A percentile compares a stretch with the other conserved stretches of the same genome.
Conservation (phyloP, 2,888 invertebrate species). For the Leucozona laternaria region DNA sequence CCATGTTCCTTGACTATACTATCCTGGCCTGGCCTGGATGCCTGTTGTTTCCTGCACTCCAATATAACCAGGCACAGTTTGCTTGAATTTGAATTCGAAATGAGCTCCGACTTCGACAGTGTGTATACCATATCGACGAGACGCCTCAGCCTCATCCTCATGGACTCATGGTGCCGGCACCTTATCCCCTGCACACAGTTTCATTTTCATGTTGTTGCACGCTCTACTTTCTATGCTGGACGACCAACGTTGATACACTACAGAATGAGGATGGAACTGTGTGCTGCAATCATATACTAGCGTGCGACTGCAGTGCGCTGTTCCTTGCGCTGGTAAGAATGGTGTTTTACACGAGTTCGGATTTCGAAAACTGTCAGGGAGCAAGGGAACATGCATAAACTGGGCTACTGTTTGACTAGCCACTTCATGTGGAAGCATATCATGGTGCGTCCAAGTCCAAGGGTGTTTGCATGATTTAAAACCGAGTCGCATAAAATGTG, state of each 20-base stretch:
- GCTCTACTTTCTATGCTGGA: constrained; percentile 71
- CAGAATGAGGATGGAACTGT: constrained; percentile 54
- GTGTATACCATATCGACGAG: constrained; percentile 36
- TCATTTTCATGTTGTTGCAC: constrained; percentile 52
- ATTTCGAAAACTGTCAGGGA: constrained; percentile 75
- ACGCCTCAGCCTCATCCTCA: too few species aligned
- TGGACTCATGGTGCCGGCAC: constrained; percentile 8
- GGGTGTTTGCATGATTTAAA: constrained; percentile 69
- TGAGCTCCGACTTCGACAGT: constrained; percentile 56
- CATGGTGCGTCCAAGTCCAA: constrained; percentile 55
- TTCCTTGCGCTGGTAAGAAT: constrained; percentile 67
- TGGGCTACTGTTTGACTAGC: constrained; percentile 76
- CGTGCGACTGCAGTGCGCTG: constrained; percentile 66
- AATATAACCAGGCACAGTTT: constrained; percentile 48
- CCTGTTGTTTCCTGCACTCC: constrained; percentile 68
- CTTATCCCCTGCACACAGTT: constrained; percentile 33
- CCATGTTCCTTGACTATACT: constrained; percentile 68
- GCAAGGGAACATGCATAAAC: constrained; percentile 73
- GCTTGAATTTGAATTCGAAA: constrained; percentile 73
- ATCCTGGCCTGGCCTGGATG: constrained; percentile 58
- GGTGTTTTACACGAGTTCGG: constrained; percentile 75
- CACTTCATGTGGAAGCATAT: constrained; percentile 65
- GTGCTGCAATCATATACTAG: constrained; percentile 64
- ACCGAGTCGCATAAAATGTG: constrained; percentile 53
- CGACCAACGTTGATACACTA: neutral